These are phyloP conservation scores for Pandion haliaetus DNA, from an alignment of 2,113 vertebrate genomes.

Conservation along the genomic window DNA sequence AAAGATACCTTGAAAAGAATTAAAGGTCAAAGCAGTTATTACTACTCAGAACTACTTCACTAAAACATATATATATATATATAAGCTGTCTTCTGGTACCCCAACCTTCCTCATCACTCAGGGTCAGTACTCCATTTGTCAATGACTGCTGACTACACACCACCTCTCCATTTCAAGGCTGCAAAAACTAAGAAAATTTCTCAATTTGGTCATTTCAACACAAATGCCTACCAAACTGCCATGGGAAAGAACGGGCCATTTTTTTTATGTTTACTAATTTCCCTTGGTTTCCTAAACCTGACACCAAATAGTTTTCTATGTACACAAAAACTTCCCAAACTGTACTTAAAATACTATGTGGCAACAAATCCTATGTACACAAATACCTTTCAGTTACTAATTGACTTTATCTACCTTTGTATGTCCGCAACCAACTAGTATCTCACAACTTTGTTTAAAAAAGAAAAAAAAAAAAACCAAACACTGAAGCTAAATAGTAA, in stretches of 20 bases:
- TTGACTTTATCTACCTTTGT: not conserved
- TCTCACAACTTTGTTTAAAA: not conserved
- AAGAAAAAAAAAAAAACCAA: not conserved
- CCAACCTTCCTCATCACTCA: not conserved
- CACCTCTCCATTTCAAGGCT: not conserved
- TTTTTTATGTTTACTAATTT: accelerated
- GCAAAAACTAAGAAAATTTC: not conserved
- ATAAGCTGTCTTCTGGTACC: accelerated
- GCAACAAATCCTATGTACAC: accelerated
- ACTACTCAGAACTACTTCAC: not conserved
- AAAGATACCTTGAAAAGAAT: not conserved
- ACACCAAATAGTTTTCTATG: accelerated
- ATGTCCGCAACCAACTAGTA: accelerated
- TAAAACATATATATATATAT: too few relatives aligned
- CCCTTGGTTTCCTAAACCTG: not conserved
- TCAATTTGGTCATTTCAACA: not conserved
- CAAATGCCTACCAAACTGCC: not conserved
- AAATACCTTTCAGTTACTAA: not conserved
- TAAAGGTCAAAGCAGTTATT: not conserved
- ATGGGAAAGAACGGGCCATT: accelerated
- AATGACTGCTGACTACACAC: too few relatives aligned
- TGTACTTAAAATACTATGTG: not conserved
- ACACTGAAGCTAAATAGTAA: not conserved
- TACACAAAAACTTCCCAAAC: not conserved
- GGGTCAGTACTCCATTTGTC: not conserved